A percentile compares a stretch with the other conserved stretches of the same genome.
Conservation (phyloP, 2,113 vertebrate genomes). For the Dasyurus viverrinus region DNA sequence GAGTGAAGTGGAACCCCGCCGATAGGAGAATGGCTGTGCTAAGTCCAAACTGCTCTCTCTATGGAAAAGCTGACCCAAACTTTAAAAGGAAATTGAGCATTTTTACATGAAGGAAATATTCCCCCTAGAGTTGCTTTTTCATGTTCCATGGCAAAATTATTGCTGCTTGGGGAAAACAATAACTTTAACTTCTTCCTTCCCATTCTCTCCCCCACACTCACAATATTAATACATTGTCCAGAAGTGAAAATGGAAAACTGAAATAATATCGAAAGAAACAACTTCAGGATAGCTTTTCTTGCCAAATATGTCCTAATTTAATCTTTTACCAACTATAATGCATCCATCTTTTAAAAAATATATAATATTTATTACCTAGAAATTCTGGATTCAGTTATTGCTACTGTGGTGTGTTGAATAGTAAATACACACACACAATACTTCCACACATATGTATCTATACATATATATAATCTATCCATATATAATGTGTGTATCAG, state of each 20-base stretch:
- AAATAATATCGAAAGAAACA: constrained; percentile 7
- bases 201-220: not conserved
- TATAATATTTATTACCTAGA: not conserved
- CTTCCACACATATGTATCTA: no score
- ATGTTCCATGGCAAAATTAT: constrained; percentile 11
- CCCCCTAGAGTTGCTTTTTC: constrained; percentile 52
- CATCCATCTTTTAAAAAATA: not conserved
- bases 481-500: not conserved
- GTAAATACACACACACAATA: not conserved
- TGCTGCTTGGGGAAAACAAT: constrained; percentile 54
- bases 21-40: constrained; percentile 45
- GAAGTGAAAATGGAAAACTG: not conserved
- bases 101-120: constrained; percentile 36
- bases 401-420: not conserved
- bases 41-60: constrained; percentile 60
- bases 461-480: not conserved
- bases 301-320: not conserved
- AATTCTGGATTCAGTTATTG: not conserved
- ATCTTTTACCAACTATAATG: constrained; percentile 17
- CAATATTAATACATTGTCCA: constrained; percentile 9
- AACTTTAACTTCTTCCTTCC: constrained; percentile 11
- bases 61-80: constrained; percentile 59
- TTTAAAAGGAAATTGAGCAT: constrained; percentile 55
- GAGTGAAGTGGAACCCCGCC: constrained; percentile 51
- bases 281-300: constrained; percentile 16